Evolutionary conservation across 2,113 vertebrate species (phyloP), one percentile per base, ranked within the genome.

Genomic region (Melospiza georgiana): DNA sequence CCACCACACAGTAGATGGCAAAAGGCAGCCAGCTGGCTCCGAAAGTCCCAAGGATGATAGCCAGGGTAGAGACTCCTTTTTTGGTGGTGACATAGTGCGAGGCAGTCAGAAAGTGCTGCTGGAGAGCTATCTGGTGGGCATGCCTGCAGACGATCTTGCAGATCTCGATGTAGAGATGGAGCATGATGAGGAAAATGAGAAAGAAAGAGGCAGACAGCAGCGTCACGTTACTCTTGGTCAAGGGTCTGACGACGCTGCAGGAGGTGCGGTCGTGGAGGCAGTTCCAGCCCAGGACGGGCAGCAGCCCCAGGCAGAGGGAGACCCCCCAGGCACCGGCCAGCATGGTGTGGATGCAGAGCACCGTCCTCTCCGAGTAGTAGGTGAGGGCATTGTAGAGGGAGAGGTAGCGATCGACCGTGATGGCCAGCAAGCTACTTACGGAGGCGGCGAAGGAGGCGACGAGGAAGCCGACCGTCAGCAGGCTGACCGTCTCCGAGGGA

Each of bases 1-100:
- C 99, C 19, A 99, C 99, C 51, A 99, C 97, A 63, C 99, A 99
- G 96, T 99, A 99, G 94, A 99, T 99, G 86, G 99, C 99, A 37
- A 99, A 99, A 52, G 99, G 99, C 77, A 99, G 98, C 99, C 99
- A 99, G 97, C 99, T 99, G 90, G 99, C 98, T 3, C 99, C 99
- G 23, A 99, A 99, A 19, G 99, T 99, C 84, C 99, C 99, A 14
- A 99, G 97, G 94, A 99, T 99, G 84, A 99, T 99, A 61, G 99
- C 99, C 28, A 99, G 97, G 24, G 99, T 99, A 24, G 99, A 99
- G 78, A 99, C 98, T 6, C 99, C 99, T 66, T 99, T 99, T 96
- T 99, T 99, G 63, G 99, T 99, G 96, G 99, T 98, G 1, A 99
- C 98, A 1, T 99, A 99, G 95, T 99, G 99, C 0, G 99, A 99